Conservation (phyloP, 1,140 invertebrate genomes). For the Cecropterus lyciades region DNA sequence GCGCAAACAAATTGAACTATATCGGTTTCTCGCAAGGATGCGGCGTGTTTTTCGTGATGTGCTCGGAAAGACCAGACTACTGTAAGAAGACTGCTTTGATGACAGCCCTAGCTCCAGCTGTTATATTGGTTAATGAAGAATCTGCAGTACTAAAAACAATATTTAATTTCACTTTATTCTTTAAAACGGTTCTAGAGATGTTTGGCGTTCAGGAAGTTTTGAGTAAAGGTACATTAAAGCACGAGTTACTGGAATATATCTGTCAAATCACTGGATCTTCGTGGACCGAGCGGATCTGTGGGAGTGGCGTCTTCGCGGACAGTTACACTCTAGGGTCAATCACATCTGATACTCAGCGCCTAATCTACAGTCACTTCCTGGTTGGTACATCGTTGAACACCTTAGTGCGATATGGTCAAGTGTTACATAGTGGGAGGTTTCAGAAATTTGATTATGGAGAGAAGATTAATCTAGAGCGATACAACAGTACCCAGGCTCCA, state of each 20-base stretch:
- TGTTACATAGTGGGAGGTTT: constrained; percentile 60
- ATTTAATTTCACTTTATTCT: not conserved
- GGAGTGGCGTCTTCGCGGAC: constrained; percentile 15
- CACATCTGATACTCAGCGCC: constrained; percentile 29
- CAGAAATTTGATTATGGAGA: constrained; percentile 82
- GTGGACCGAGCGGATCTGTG: constrained; percentile 11
- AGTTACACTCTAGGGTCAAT: constrained; percentile 34
- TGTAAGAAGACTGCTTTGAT: constrained; percentile 20
- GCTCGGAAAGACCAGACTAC: constrained; percentile 34
- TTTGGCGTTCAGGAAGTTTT: not conserved
- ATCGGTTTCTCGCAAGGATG: constrained; percentile 34
- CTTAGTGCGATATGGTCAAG: constrained; percentile 85
- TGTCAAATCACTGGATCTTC: not conserved
- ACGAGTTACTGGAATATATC: not conserved
- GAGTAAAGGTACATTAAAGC: constrained; percentile 2
- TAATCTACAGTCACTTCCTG: constrained; percentile 86
- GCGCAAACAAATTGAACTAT: constrained; percentile 18
- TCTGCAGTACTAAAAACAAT: not conserved
- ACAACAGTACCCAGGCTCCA: constrained; percentile 74
- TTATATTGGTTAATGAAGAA: not conserved
- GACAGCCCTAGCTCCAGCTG: constrained; percentile 10
- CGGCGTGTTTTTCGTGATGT: constrained; percentile 23
- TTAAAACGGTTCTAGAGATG: not conserved
- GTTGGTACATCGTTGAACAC: constrained; percentile 89
- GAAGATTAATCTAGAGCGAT: constrained; percentile 69